Evolutionary conservation across 2,888 invertebrate species (phyloP), one percentile per base, ranked within the genome.

Genomic region (Dryobotodes eremita): DNA sequence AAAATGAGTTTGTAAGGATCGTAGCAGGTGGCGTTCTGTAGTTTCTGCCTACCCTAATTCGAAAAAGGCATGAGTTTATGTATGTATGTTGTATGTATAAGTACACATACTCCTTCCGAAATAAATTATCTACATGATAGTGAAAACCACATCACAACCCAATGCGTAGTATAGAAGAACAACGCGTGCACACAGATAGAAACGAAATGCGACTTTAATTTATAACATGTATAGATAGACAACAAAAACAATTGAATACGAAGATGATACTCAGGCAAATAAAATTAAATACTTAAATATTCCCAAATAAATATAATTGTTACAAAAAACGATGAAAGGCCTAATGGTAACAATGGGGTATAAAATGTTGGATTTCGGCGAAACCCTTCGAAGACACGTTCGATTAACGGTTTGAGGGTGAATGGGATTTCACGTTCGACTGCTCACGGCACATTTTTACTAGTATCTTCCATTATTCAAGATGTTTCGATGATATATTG

Each of bases 401-500:
- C 84, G 78, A 86, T 89, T 86, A 86, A 89, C 85, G 79, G 75
- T 42, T 82, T 75, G 80, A 75, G 84, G 86, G 85, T 85, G 88
- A 89, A 90, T 89, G 80, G 86, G 87, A 90, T 91, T 91, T 91
- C 83, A 86, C 87, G 84, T 78, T 85, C 84, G 86, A 88, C 80
- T 87, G 89, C 81, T 82, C 64, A 72, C 73, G 75, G 71, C 68
- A 82, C 83, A 87, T 84, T 88, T 89, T 85, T 82, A 72, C 83
- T 87, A 88, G 91, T 91, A 90, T 86, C 86, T 87, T 92, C 91
- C 93, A 94, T 94, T 94, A 94, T 94, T 94, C 93, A 93, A 83
- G 88, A 89, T 91, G 88, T 91, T 91, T 92, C 89, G 90, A 92
- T 94, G 94, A 95, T 93, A 91, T 94, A 94, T 94, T 89, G 88